These are phyloP conservation scores for Rhodeus uyekii DNA, from an alignment of 2,797 vertebrate genomes.

Conservation along the genomic window DNA sequence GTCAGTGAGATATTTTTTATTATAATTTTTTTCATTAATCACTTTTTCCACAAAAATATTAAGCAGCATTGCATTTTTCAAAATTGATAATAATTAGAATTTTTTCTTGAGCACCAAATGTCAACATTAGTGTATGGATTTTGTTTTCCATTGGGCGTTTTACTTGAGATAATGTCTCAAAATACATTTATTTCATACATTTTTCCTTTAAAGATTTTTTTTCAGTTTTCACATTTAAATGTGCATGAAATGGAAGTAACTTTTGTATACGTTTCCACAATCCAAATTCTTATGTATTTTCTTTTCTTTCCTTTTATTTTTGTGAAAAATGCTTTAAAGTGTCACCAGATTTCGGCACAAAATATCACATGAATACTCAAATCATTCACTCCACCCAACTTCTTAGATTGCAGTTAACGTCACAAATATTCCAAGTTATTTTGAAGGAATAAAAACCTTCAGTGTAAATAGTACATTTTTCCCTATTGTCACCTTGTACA, in stretches of 20 bases:
- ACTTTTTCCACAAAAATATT: neutral
- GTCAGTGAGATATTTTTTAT: no score
- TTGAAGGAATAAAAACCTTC: no score
- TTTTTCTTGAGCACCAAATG: neutral
- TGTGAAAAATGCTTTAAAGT: neutral
- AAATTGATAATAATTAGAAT: neutral
- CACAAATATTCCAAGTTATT: neutral
- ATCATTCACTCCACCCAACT: neutral
- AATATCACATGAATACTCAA: neutral
- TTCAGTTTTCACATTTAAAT: no score
- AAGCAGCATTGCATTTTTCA: neutral
- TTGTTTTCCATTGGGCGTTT: no score
- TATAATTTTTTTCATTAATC: no score
- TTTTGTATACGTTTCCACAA: no score
- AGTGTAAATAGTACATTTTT: neutral
- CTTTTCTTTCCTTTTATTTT: no score
- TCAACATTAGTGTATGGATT: neutral
- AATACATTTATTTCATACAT: no score
- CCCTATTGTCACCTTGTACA: neutral
- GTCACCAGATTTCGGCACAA: neutral
- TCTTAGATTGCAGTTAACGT: neutral
- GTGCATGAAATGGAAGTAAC: no score
- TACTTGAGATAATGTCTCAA: no score
- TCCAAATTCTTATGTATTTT: no score
- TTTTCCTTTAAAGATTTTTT: no score